Percentiles rank a stretch among this genome's conserved stretches.
Evolutionary conservation across 2,797 vertebrate species (phyloP).

Genomic region (Xiphophorus birchmanni): DNA sequence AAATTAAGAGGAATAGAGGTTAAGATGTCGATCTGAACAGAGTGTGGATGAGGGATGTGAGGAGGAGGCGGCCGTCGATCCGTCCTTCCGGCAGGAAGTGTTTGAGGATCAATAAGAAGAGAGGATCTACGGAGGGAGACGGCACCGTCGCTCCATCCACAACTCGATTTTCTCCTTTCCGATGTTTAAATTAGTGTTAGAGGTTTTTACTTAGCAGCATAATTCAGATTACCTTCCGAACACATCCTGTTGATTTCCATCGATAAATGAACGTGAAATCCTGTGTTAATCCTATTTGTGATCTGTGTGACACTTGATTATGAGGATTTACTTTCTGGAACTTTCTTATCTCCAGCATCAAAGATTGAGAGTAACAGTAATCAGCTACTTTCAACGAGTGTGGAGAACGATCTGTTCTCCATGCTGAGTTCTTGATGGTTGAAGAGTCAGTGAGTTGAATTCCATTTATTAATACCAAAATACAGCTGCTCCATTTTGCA

Average conservation of each 20-base stretch:
- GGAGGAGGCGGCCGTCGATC: conserved; percentile 51
- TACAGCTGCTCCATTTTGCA: too few relatives aligned
- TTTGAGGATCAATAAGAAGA: conserved; percentile 74
- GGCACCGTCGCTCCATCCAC: conserved; percentile 24
- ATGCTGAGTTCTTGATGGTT: too few relatives aligned
- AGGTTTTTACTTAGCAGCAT: conserved; percentile 16
- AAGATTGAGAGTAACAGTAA: background rate
- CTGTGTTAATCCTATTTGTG: background rate
- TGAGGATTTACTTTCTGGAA: background rate
- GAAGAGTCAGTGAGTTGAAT: too few relatives aligned
- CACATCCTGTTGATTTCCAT: background rate
- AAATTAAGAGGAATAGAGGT: conserved; percentile 16
- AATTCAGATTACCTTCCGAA: background rate
- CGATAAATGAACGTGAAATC: background rate
- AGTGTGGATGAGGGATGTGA: conserved; percentile 9
- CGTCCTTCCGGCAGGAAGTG: conserved; percentile 77
- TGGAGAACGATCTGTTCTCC: too few relatives aligned
- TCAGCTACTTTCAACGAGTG: too few relatives aligned
- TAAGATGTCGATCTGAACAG: background rate
- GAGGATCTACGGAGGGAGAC: conserved; percentile 53
- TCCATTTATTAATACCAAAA: too few relatives aligned
- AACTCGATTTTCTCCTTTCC: conserved; percentile 56
- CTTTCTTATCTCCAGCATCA: background rate
- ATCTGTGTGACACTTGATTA: background rate
- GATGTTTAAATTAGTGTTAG: conserved; percentile 20